Evolutionary conservation across 1,140 invertebrate species (phyloP), one percentile per base, ranked within the genome.

Genomic region (Chymomyza costata): DNA sequence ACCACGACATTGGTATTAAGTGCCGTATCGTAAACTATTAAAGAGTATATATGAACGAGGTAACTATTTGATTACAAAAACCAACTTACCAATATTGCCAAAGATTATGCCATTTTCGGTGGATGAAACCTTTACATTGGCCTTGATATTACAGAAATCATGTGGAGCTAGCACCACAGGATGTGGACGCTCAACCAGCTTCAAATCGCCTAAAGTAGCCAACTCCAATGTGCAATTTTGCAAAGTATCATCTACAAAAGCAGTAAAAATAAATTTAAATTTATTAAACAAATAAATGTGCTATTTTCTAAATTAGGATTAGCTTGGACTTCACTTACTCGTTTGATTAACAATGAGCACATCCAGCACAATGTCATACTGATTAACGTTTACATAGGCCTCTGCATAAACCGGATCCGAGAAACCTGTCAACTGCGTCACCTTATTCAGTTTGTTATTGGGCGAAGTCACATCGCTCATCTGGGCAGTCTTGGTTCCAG

Each of bases 101-200:
- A 99, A 99, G 56, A 99, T 99, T 55, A 99, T 97, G 43, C 97
- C 98, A 87, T 99, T 99, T 87, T 99, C 98, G 6, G 97, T 99
- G 0, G 97, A 99, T 0, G 97, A 95, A 6, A 90, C 90, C 87
- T 97, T 97, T 7, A 97, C 95, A 85, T 96, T 97, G 0, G 97
- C 97, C 86, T 99, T 98, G 57, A 99, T 99, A 83, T 98, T 97
- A 63, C 96, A 95, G 86, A 98, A 99, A 88, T 99, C 98, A 76
- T 97, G 91, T 2, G 97, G 96, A 7, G 95, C 97, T 31, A 99
- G 87, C 25, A 99, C 97, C 31, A 99, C 92, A 2, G 97, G 94
- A 69, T 94, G 93, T 3, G 98, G 98, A 82, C 98, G 95, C 86
- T 99, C 98, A 11, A 99, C 97, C 15, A 99, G 88, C 80, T 99